A percentile compares a stretch with the other conserved stretches of the same genome.
Evolutionary conservation across 1,140 invertebrate species (phyloP).

Genomic region (Leptinotarsa undecemlineata): DNA sequence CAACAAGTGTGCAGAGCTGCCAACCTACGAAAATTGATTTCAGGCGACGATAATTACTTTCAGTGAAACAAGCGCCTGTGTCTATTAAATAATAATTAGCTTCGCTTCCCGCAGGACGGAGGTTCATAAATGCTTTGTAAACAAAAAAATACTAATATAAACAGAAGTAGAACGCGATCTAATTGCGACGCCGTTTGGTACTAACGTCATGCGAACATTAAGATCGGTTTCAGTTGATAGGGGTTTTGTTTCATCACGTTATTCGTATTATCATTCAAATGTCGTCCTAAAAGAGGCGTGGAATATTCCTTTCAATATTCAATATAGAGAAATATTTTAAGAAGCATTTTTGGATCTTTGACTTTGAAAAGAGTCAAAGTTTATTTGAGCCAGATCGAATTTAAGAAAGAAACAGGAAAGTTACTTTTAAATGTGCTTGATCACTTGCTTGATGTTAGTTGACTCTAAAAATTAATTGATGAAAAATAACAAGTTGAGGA

Average conservation of each 20-base stretch:
- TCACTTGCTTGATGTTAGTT: too few relatives aligned
- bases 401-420: too few relatives aligned
- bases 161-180: slow-evolving; percentile 4
- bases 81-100: slow-evolving; percentile 4
- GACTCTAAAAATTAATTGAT: too few relatives aligned
- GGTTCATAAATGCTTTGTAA: not conserved
- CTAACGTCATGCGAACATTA: slow-evolving; percentile 7
- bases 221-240: not conserved
- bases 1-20: too few relatives aligned
- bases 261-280: not conserved
- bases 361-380: too few relatives aligned
- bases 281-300: not conserved
- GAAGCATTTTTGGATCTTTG: too few relatives aligned
- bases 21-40: too few relatives aligned
- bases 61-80: not conserved
- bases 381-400: too few relatives aligned
- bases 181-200: not conserved
- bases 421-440: too few relatives aligned
- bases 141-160: slow-evolving; percentile 1
- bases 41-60: not conserved
- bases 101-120: not conserved
- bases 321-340: too few relatives aligned
- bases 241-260: not conserved
- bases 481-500: too few relatives aligned
- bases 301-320: not conserved